Evolutionary conservation across 2,888 invertebrate genomes (phyloP).

Genomic region (Iphiclides podalirius): DNA sequence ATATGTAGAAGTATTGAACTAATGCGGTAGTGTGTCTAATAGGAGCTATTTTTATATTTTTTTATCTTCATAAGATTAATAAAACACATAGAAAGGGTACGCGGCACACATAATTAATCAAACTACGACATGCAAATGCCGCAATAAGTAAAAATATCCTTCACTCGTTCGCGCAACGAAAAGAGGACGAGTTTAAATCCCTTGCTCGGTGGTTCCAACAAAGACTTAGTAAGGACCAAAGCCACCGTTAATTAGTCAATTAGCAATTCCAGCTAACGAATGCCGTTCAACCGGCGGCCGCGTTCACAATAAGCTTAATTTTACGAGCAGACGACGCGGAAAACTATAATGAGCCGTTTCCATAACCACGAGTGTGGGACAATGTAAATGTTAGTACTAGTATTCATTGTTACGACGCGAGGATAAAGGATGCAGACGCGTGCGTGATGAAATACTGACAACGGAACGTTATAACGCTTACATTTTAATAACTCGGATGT

Average conservation of each 20-base stretch:
- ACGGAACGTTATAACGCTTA: background rate
- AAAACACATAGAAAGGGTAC: no score
- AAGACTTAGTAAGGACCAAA: no score
- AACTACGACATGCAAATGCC: background rate
- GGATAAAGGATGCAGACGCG: slow-evolving; percentile 4
- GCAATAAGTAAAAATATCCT: background rate
- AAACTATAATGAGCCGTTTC: slow-evolving; percentile 19
- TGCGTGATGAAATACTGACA: background rate
- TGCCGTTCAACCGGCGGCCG: background rate
- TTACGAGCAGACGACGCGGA: slow-evolving; percentile 16
- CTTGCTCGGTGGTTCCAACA: background rate
- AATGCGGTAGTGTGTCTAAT: no score
- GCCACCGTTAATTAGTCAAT: slow-evolving; percentile 21
- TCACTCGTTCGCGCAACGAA: background rate
- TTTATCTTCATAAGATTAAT: no score
- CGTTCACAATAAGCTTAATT: slow-evolving; percentile 12
- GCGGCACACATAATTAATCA: no score
- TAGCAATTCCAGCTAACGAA: slow-evolving; percentile 18
- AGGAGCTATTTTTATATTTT: no score
- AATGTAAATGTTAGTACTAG: background rate
- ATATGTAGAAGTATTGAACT: no score
- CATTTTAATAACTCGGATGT: background rate
- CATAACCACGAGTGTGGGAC: slow-evolving; percentile 2
- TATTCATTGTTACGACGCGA: slow-evolving; percentile 1
- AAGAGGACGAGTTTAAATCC: background rate